Base-by-base conservation (phyloP, 1,140 invertebrate species). In the Euura saliciscinereae region DNA sequence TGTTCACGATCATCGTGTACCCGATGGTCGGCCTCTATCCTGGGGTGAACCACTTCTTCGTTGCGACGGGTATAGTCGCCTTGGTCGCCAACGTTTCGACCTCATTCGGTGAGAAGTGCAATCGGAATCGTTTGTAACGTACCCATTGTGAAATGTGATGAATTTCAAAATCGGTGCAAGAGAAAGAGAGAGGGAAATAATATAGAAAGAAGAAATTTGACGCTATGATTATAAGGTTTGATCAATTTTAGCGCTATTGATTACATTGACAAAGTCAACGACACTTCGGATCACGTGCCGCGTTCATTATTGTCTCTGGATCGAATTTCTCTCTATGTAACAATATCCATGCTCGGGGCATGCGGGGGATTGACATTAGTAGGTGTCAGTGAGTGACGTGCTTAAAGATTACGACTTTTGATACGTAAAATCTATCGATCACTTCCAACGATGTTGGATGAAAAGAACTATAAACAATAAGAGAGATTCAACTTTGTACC, bases 61-160 rank as follows among this genome's bases (percentile, higher is more conserved):
- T 93, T 8, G 92, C 94, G 11, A 87, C 91, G 65, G 91, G 90
- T 0, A 90, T 98, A 70, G 90, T 96, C 2, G 90, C 94, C 4
- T 87, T 99, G 1, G 93, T 98, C 10, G 94, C 96, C 3, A 98
- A 98, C 84, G 95, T 95, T 8, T 94, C 96, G 8, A 94, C 95
- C 2, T 97, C 96, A 5, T 98, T 98, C 83, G 97, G 97, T 95
- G 89, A 90, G 88, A 77, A 74, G 73, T 71, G 28, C 28, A 43
- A 66, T 59, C 51, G 13, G 51, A 59, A 59, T 59, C 51, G 3
- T 11, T n/a, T 3, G 13, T 59, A 3, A 59, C 13, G 6, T 6
- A 28, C 28, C 1, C 28, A 28, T 28, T 28, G 28, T 1, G 28
- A 28, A 28, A 28, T 28, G 28, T 28, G 28, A 28, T 28, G 28